Conservation (phyloP, 2,797 vertebrate genomes). For the Scyliorhinus canicula region DNA sequence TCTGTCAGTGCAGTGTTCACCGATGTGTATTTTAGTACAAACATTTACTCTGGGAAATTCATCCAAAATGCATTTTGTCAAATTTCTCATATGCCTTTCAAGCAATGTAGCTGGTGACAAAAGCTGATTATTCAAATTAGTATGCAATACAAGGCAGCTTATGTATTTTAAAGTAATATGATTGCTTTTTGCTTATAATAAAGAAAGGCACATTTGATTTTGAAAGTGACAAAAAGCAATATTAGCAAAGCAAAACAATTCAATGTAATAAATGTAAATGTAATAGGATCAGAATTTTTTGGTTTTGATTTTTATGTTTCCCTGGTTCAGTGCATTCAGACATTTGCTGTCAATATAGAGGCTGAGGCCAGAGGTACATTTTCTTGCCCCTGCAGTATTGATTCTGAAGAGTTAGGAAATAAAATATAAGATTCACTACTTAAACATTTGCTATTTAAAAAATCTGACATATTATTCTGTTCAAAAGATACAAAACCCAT, state of each 20-base stretch:
- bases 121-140: slow-evolving; percentile 70
- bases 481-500: slow-evolving; percentile 27
- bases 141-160: slow-evolving; percentile 73
- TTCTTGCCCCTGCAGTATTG: slow-evolving; percentile 21
- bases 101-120: slow-evolving; percentile 40
- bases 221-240: slow-evolving; percentile 79
- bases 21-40: slow-evolving; percentile 40
- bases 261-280: slow-evolving; percentile 63
- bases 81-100: slow-evolving; percentile 37
- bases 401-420: slow-evolving; percentile 22
- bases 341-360: slow-evolving; percentile 33
- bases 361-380: slow-evolving; percentile 36
- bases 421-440: slow-evolving; percentile 21
- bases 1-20: slow-evolving; percentile 51
- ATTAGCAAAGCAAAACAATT: slow-evolving; percentile 79
- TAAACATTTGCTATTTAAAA: slow-evolving; percentile 36
- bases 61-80: slow-evolving; percentile 38
- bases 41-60: slow-evolving; percentile 40
- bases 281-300: slow-evolving; percentile 38
- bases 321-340: slow-evolving; percentile 35
- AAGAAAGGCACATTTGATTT: slow-evolving; percentile 78
- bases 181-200: slow-evolving; percentile 76
- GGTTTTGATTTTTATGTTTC: slow-evolving; percentile 38
- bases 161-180: slow-evolving; percentile 79
- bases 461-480: slow-evolving; percentile 17